phyloP scores from a whole-genome alignment of 2,888 invertebrate species.

The Cloeon dipterum region DNA sequence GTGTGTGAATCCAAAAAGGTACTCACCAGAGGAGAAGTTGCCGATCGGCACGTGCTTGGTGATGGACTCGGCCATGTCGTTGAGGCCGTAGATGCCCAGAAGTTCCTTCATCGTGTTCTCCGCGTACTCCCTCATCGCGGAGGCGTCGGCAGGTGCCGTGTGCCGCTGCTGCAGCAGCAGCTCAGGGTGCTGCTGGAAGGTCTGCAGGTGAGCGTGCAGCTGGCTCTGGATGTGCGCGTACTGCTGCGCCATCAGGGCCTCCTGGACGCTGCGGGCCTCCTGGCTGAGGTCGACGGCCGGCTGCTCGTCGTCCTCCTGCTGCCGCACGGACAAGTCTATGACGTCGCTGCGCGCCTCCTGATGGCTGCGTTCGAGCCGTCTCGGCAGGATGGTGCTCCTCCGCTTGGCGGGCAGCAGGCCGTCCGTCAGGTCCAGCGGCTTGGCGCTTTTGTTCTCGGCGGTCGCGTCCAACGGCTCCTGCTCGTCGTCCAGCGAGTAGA shows the following conservation, averaged over 20 bases:
- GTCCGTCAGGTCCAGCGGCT: constrained; percentile 7
- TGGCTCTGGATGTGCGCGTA: neutral
- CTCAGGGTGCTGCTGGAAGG: constrained; percentile 15
- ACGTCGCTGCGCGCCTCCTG: neutral
- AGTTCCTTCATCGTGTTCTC: constrained; percentile 60
- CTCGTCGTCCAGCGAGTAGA: constrained; percentile 14
- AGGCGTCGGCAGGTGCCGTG: constrained; percentile 20
- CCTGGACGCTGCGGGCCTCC: constrained; percentile 13
- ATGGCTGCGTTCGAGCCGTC: neutral
- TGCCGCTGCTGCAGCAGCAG: constrained; percentile 9
- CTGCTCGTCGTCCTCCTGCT: constrained; percentile 18
- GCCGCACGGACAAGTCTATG: constrained; percentile 5
- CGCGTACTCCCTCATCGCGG: constrained; percentile 49
- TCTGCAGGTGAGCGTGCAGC: neutral
- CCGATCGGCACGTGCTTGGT: constrained; percentile 43
- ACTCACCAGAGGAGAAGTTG: constrained; percentile 40
- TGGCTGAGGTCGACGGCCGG: constrained; percentile 12
- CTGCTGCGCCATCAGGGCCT: constrained; percentile 16
- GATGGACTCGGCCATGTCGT: constrained; percentile 45
- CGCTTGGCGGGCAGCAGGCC: neutral
- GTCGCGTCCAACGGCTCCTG: constrained; percentile 11
- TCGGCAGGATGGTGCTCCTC: neutral
- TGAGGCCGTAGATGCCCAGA: constrained; percentile 50
- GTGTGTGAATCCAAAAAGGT: neutral
- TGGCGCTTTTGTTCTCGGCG: neutral